These are phyloP conservation scores for Paramuricea clavata DNA, from an alignment of 92 coral and sea anemone genomes.

Conservation along the genomic window DNA sequence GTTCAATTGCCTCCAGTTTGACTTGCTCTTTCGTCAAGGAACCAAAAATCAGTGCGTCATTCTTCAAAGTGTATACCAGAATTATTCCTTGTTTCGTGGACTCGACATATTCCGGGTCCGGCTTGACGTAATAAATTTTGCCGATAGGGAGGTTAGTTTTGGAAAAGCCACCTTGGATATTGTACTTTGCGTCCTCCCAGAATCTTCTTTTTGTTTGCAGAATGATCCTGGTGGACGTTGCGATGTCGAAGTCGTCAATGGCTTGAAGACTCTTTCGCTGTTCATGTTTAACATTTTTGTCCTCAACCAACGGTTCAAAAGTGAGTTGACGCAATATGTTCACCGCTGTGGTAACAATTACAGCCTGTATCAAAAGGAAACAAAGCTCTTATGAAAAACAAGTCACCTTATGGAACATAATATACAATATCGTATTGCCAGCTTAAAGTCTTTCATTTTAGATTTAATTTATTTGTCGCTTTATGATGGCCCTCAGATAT, in stretches of 20 bases:
- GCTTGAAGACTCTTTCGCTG: slow-evolving; percentile 53
- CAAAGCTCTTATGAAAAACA: neutral
- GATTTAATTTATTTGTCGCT: too few species aligned
- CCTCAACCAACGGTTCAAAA: slow-evolving; percentile 17
- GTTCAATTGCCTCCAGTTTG: slow-evolving; percentile 54
- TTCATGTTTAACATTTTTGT: neutral
- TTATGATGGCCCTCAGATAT: too few species aligned
- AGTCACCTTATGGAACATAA: too few species aligned
- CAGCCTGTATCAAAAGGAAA: slow-evolving; percentile 47
- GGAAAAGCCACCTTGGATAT: slow-evolving; percentile 66
- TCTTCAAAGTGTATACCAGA: slow-evolving; percentile 66
- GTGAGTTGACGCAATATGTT: slow-evolving; percentile 64
- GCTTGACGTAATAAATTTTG: slow-evolving; percentile 62
- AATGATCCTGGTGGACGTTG: slow-evolving; percentile 54
- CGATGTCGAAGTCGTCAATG: slow-evolving; percentile 66
- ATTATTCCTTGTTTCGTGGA: slow-evolving; percentile 39
- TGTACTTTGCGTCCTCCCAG: slow-evolving; percentile 53
- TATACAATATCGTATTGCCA: too few species aligned
- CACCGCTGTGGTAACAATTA: slow-evolving; percentile 52
- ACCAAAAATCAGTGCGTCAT: slow-evolving; percentile 65
- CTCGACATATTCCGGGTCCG: slow-evolving; percentile 10
- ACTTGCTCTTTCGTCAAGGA: slow-evolving; percentile 47
- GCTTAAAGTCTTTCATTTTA: too few species aligned
- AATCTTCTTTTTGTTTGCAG: slow-evolving; percentile 54
- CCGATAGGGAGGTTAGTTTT: slow-evolving; percentile 73